Conservation (phyloP, 2,888 invertebrate genomes). For the Pseudococcus longispinus region DNA sequence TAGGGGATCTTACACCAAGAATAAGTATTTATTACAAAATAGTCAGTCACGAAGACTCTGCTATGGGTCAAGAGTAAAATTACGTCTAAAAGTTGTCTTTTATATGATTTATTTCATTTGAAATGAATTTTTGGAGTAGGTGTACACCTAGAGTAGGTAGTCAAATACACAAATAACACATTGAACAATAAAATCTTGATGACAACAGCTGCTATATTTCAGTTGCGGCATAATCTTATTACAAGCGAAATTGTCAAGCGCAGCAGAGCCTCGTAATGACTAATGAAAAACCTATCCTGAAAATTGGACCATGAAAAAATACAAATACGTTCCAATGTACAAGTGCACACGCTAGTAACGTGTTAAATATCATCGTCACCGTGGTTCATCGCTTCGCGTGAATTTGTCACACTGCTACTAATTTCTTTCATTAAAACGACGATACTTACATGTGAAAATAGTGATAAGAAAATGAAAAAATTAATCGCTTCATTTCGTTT, state of each 20-base stretch:
- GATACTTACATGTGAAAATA: neutral
- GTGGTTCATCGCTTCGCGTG: neutral
- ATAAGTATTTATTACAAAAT: neutral
- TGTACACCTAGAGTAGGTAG: neutral
- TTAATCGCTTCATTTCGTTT: slow-evolving; percentile 8
- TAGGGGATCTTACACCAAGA: neutral
- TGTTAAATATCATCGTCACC: neutral
- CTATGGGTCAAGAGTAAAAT: neutral
- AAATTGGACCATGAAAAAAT: slow-evolving; percentile 10
- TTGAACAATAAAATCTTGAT: neutral
- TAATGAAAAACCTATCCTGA: neutral
- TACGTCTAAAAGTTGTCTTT: neutral
- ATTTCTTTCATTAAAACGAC: neutral
- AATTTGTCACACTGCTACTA: neutral
- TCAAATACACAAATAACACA: too few relatives aligned
- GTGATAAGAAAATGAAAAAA: neutral
- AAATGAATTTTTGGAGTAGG: neutral
- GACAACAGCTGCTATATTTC: neutral
- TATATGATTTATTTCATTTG: neutral
- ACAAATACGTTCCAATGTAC: neutral
- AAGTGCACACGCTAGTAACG: neutral
- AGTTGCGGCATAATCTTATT: neutral
- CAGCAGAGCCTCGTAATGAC: neutral
- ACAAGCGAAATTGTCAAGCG: neutral
- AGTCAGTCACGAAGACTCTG: neutral